phyloP scores from a whole-genome alignment of 2,888 invertebrate genomes.

The Stenurella melanura region DNA sequence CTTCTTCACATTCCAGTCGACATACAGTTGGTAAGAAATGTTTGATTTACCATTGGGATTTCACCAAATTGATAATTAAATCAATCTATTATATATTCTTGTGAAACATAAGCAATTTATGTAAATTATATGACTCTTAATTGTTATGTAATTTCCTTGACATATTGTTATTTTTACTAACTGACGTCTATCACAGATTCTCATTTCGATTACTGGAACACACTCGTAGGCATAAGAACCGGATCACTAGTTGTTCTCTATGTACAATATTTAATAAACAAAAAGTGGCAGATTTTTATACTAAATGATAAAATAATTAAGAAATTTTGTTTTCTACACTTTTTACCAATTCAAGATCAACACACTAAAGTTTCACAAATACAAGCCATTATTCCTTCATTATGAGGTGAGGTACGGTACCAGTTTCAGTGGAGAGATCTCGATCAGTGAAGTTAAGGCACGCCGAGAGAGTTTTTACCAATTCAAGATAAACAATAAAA shows the following conservation, averaged over 20 bases:
- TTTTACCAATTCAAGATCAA: too few relatives aligned
- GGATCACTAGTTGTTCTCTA: neutral
- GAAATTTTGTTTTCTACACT: too few relatives aligned
- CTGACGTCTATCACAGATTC: neutral
- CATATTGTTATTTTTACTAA: neutral
- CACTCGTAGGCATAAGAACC: neutral
- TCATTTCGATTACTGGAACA: neutral
- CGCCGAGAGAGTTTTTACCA: too few relatives aligned
- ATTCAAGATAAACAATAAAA: too few relatives aligned
- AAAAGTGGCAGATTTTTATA: too few relatives aligned
- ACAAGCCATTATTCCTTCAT: too few relatives aligned
- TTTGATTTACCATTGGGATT: neutral
- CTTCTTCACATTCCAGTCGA: slow-evolving; percentile 61
- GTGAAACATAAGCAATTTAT: neutral
- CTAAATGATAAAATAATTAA: too few relatives aligned
- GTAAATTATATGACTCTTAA: slow-evolving; percentile 4
- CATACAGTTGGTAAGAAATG: slow-evolving; percentile 69
- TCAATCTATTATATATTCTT: neutral
- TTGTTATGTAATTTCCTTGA: neutral
- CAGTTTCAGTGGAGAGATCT: too few relatives aligned
- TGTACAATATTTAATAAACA: too few relatives aligned
- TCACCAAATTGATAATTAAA: neutral
- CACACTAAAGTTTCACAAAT: too few relatives aligned
- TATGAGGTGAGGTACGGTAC: too few relatives aligned
- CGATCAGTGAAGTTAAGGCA: too few relatives aligned